Evolutionary conservation across 2,888 invertebrate genomes (phyloP).

Genomic region (Melinaea menophilus): DNA sequence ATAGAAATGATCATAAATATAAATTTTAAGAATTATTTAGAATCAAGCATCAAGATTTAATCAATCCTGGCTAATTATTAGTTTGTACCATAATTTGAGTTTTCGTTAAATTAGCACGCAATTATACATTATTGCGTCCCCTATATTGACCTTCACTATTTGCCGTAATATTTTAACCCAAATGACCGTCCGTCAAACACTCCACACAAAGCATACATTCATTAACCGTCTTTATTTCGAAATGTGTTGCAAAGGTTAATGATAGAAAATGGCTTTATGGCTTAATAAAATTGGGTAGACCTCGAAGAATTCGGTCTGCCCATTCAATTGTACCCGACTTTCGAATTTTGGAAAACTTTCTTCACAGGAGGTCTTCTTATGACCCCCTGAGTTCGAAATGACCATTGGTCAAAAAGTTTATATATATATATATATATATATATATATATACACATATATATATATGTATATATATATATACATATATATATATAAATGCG

Average conservation of each 20-base stretch:
- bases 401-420: no score
- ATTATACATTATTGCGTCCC: conserved; percentile 17
- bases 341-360: no score
- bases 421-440: no score
- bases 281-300: not conserved
- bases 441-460: no score
- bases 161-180: conserved; percentile 37
- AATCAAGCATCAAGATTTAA: not conserved
- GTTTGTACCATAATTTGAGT: not conserved
- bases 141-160: conserved; percentile 39
- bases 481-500: no score
- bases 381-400: no score
- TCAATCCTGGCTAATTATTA: not conserved
- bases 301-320: no score
- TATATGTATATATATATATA: no score
- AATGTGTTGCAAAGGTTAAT: conserved; percentile 29
- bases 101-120: not conserved
- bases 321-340: no score
- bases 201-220: conserved; percentile 40
- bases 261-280: conserved; percentile 11
- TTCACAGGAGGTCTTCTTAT: no score
- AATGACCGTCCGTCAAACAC: conserved; percentile 46
- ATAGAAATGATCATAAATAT: no score
- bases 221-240: conserved; percentile 39
- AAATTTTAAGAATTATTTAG: no score